Percentiles rank a stretch among this genome's conserved stretches.
Evolutionary conservation across 1,140 invertebrate genomes (phyloP).

Genomic region (Leptonema lineaticorne): DNA sequence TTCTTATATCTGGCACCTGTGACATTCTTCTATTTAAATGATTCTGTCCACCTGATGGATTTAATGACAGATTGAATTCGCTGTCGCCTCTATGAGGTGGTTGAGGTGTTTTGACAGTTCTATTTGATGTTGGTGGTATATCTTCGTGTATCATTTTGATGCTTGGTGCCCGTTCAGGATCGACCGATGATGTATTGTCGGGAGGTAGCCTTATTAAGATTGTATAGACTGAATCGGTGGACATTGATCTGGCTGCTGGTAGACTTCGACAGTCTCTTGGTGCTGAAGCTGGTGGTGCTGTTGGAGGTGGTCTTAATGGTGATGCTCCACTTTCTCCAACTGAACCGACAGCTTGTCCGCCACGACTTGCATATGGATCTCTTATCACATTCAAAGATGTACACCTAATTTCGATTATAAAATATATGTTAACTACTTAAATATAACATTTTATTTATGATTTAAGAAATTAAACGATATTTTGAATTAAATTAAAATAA

Average conservation of each 20-base stretch:
- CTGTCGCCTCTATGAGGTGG: constrained; percentile 54
- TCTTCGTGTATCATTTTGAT: constrained; percentile 87
- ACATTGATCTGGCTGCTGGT: constrained; percentile 63
- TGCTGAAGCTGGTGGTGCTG: constrained; percentile 42
- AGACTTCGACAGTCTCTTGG: constrained; percentile 58
- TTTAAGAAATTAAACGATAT: too few species aligned
- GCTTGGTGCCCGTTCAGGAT: constrained; percentile 62
- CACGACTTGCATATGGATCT: constrained; percentile 60
- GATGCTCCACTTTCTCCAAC: constrained; percentile 48
- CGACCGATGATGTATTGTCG: constrained; percentile 51
- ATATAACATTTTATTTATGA: too few species aligned
- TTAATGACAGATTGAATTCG: constrained; percentile 51
- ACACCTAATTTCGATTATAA: constrained; percentile 58
- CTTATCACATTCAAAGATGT: constrained; percentile 81
- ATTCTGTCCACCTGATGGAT: constrained; percentile 50
- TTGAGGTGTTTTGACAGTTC: constrained; percentile 40
- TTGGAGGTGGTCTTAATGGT: constrained; percentile 46
- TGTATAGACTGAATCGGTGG: constrained; percentile 82
- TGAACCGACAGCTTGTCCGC: constrained; percentile 41
- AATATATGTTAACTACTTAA: too few species aligned
- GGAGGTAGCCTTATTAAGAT: constrained; percentile 86
- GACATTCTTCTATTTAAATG: constrained; percentile 67
- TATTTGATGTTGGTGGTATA: constrained; percentile 48
- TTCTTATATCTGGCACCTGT: constrained; percentile 76
- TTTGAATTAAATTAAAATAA: too few species aligned